Evolutionary conservation across 2,888 invertebrate genomes (phyloP).

Genomic region (Argynnis bischoffii): DNA sequence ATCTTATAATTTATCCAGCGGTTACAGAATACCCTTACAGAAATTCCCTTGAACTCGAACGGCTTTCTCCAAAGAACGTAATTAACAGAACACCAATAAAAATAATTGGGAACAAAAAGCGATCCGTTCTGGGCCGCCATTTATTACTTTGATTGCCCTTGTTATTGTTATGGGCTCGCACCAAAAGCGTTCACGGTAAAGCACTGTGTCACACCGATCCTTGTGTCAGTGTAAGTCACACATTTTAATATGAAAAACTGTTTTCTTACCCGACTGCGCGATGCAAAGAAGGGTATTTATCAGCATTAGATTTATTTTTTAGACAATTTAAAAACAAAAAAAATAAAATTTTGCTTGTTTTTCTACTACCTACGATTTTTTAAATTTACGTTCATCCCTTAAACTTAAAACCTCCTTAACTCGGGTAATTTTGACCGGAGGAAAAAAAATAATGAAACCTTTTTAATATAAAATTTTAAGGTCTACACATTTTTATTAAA

Average conservation of each 20-base stretch:
- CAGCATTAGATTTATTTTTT: too few relatives aligned
- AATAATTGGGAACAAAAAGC: slow-evolving; percentile 76
- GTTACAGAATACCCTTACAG: slow-evolving; percentile 42
- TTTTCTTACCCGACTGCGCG: too few relatives aligned
- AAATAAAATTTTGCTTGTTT: too few relatives aligned
- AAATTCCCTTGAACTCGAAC: slow-evolving; percentile 52
- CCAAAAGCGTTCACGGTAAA: slow-evolving; percentile 44
- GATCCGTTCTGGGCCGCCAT: slow-evolving; percentile 66
- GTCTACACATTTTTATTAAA: too few relatives aligned
- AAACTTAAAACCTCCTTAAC: too few relatives aligned
- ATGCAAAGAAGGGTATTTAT: too few relatives aligned
- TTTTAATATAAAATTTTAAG: too few relatives aligned
- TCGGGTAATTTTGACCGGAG: too few relatives aligned
- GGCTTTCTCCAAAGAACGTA: slow-evolving; percentile 70
- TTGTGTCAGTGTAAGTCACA: not conserved
- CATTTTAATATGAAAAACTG: not conserved
- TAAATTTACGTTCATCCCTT: too few relatives aligned
- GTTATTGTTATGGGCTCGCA: slow-evolving; percentile 66
- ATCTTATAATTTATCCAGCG: slow-evolving; percentile 11
- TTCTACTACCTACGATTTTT: too few relatives aligned
- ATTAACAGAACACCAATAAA: slow-evolving; percentile 77
- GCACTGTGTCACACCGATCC: slow-evolving; percentile 30
- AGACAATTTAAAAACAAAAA: too few relatives aligned
- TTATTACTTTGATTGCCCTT: slow-evolving; percentile 76
- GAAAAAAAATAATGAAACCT: too few relatives aligned